Evolutionary conservation across 2,113 vertebrate species (phyloP).

Genomic region (Zingel zingel): DNA sequence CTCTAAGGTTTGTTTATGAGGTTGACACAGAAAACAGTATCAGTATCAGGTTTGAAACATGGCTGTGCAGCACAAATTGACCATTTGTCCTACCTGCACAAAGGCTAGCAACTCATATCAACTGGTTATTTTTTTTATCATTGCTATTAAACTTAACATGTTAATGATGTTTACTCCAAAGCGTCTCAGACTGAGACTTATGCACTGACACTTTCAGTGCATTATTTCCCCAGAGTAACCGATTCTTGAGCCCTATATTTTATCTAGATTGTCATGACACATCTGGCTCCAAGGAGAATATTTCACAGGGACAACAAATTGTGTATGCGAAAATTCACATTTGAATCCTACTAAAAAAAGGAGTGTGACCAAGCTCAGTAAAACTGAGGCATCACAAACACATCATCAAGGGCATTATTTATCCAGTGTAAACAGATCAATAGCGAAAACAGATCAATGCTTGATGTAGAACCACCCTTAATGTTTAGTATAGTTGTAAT

Average conservation of each 20-base stretch:
- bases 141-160: constrained; percentile 26
- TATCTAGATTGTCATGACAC: neutral
- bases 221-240: neutral
- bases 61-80: neutral
- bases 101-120: neutral
- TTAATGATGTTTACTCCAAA: constrained; percentile 36
- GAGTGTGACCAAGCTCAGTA: neutral
- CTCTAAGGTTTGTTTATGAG: too few species aligned
- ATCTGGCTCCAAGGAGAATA: neutral
- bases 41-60: neutral
- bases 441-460: constrained; percentile 65
- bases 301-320: neutral
- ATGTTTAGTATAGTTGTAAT: constrained; percentile 37
- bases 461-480: constrained; percentile 25
- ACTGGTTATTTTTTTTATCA: neutral
- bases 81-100: neutral
- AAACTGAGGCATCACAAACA: constrained; percentile 34
- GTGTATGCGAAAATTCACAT: neutral
- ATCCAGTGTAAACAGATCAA: constrained; percentile 58
- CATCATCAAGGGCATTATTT: constrained; percentile 41
- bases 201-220: too few species aligned
- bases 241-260: neutral
- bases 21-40: too few species aligned
- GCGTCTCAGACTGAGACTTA: neutral
- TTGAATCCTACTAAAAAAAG: constrained; percentile 14